These are phyloP conservation scores for Momotus momota DNA, from an alignment of 2,797 vertebrate genomes.

Conservation along the genomic window DNA sequence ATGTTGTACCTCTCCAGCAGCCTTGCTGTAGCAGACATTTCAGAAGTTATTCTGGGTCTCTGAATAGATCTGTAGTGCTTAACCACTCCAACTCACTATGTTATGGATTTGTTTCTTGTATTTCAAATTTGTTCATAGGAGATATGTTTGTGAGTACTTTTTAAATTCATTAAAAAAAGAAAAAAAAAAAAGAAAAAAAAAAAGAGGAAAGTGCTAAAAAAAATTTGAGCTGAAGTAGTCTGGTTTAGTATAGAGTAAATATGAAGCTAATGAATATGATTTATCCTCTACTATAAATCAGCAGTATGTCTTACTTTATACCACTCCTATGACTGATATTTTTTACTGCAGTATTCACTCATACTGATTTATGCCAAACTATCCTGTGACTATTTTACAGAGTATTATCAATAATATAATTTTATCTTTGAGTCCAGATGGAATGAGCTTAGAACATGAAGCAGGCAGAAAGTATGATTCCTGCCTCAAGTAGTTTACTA, in stretches of 20 bases:
- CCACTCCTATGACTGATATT: conserved; percentile 13
- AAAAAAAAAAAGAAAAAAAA: not conserved
- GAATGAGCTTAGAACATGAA: conserved; percentile 14
- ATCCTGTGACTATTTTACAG: conserved; percentile 42
- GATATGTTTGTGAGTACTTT: not conserved
- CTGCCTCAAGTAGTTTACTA: conserved; percentile 5
- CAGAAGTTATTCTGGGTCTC: conserved; percentile 16
- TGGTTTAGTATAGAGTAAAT: conserved; percentile 38
- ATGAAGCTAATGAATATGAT: conserved; percentile 43
- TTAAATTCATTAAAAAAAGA: conserved; percentile 7
- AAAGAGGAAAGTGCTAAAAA: not conserved
- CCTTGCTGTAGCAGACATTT: not conserved
- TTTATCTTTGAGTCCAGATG: conserved; percentile 32
- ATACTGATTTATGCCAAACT: conserved; percentile 37
- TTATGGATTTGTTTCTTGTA: conserved; percentile 19
- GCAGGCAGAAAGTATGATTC: not conserved
- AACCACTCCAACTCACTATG: conserved; percentile 16
- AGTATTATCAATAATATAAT: conserved; percentile 48
- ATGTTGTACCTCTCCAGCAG: not conserved
- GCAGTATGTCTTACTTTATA: conserved; percentile 29
- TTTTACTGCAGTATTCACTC: conserved; percentile 33
- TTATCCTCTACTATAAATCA: conserved; percentile 62
- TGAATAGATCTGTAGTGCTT: conserved; percentile 35
- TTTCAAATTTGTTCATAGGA: not conserved
- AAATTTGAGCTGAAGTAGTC: conserved; percentile 27